These are phyloP conservation scores for Penelope pileata DNA, from an alignment of 2,113 vertebrate species.

Conservation along the genomic window DNA sequence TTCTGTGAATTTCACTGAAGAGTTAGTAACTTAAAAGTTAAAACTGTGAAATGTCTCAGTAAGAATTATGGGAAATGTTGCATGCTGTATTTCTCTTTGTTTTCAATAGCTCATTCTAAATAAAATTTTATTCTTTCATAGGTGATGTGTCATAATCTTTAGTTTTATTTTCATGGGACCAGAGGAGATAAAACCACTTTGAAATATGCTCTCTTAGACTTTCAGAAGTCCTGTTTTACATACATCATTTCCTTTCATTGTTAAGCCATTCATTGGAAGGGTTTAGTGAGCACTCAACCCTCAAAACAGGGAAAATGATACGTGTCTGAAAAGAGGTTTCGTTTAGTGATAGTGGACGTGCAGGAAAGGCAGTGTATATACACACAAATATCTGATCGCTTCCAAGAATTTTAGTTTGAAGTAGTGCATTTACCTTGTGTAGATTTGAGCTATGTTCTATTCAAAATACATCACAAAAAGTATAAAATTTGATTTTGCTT, in stretches of 20 bases:
- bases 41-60: background rate
- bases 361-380: background rate
- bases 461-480: constrained; percentile 22
- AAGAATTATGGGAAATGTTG: background rate
- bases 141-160: background rate
- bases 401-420: constrained; percentile 42
- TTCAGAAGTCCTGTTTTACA: background rate
- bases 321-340: background rate
- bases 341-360: background rate
- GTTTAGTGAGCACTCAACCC: background rate
- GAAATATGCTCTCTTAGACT: background rate
- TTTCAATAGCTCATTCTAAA: constrained; percentile 5
- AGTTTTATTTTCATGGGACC: background rate
- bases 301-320: background rate
- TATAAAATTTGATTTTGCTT: background rate
- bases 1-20: background rate
- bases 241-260: background rate
- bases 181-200: background rate
- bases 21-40: background rate
- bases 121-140: background rate
- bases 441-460: background rate
- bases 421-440: background rate
- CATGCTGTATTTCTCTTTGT: background rate
- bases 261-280: background rate
- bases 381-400: background rate